A percentile compares a stretch with the other conserved stretches of the same genome.
Conservation (phyloP, 2,888 invertebrate genomes). For the Drosophila limbata region DNA sequence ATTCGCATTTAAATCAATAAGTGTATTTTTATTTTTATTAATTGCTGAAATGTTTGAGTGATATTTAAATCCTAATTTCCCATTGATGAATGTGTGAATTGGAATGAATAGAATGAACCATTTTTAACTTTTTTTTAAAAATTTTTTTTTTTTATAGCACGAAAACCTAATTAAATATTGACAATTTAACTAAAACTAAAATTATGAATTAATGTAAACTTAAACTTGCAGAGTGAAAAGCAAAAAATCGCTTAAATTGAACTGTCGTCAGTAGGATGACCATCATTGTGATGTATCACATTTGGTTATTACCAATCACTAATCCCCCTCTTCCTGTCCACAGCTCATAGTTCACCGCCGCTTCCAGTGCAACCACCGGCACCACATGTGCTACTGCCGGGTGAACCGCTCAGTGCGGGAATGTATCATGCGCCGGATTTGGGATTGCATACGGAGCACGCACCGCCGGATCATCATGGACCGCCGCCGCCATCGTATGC, state of each 20-base stretch:
- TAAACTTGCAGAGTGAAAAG: no score
- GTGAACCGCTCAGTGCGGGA: conserved; percentile 77
- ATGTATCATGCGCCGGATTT: conserved; percentile 82
- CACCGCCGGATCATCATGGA: conserved; percentile 76
- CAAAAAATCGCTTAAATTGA: no score
- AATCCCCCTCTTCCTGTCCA: neutral
- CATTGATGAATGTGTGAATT: neutral
- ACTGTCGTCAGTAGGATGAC: neutral
- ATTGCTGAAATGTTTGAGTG: no score
- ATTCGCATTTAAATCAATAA: no score
- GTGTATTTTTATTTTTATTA: no score
- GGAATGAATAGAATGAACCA: neutral
- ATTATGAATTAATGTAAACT: no score
- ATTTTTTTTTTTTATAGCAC: no score
- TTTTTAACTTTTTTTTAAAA: no score
- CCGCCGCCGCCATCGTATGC: conserved; percentile 82
- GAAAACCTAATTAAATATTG: no score
- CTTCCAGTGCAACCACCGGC: conserved; percentile 68
- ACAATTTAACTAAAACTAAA: no score
- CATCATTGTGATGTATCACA: neutral
- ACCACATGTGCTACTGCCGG: conserved; percentile 59
- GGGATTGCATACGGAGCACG: conserved; percentile 79
- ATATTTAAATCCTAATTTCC: neutral
- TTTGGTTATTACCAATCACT: neutral
- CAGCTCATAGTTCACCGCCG: conserved; percentile 77